A percentile compares a stretch with the other conserved stretches of the same genome.
phyloP scores from a whole-genome alignment of 2,888 invertebrate species.

The Ashinkailepas kermadecensis region DNA sequence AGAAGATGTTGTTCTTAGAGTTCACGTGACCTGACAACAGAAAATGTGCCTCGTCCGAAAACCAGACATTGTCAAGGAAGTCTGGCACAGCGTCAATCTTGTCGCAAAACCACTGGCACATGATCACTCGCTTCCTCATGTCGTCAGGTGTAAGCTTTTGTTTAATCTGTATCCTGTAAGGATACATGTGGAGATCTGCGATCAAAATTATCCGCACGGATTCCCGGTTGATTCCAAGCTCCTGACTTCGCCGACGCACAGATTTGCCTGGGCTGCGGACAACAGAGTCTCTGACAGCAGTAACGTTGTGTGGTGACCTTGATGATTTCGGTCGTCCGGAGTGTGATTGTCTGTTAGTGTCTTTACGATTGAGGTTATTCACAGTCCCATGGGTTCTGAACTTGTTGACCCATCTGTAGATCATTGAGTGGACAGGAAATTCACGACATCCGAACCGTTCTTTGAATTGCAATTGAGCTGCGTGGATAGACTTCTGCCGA shows the following conservation, averaged over 20 bases:
- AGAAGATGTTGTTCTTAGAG: conserved; percentile 27
- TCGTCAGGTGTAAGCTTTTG: conserved; percentile 14
- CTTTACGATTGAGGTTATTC: neutral
- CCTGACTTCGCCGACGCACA: neutral
- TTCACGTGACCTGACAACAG: conserved; percentile 28
- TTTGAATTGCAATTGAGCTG: neutral
- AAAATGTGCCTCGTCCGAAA: conserved; percentile 30
- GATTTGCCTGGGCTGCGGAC: neutral
- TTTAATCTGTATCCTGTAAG: conserved; percentile 20
- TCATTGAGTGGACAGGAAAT: neutral
- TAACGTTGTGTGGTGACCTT: neutral
- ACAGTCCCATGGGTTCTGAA: neutral
- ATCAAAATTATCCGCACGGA: neutral
- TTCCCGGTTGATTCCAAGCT: neutral
- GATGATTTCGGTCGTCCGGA: neutral
- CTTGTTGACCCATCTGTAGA: conserved; percentile 9
- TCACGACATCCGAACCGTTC: too few relatives aligned
- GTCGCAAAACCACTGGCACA: conserved; percentile 15
- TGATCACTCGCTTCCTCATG: conserved; percentile 11
- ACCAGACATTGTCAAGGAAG: conserved; percentile 27
- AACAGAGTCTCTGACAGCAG: neutral
- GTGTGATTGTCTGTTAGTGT: neutral
- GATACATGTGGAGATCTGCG: neutral
- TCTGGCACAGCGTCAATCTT: conserved; percentile 22
- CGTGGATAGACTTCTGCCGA: neutral